Percentiles rank a stretch among this genome's conserved stretches.
These are phyloP conservation scores for Trachops cirrhosus DNA, from an alignment of 2,797 vertebrate genomes.

Conservation along the genomic window DNA sequence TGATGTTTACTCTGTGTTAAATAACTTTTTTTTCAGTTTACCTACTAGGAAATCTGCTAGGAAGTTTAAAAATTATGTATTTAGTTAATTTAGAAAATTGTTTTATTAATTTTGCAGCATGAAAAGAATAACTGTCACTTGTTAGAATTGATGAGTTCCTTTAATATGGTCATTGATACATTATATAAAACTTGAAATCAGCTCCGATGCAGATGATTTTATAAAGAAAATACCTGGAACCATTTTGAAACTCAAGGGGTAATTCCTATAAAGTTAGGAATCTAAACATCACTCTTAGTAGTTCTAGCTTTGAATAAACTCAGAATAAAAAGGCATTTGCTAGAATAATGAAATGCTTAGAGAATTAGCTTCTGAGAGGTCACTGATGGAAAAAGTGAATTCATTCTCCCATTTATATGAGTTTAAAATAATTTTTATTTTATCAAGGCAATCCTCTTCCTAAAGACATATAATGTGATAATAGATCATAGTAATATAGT, in stretches of 20 bases:
- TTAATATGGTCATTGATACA: background rate
- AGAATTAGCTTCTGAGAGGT: constrained; percentile 52
- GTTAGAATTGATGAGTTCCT: background rate
- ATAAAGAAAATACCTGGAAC: background rate
- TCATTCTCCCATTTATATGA: constrained; percentile 5
- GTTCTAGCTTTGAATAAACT: background rate
- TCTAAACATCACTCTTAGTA: constrained; percentile 7
- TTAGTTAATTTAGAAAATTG: background rate
- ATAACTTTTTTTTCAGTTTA: background rate
- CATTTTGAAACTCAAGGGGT: background rate
- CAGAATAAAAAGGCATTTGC: background rate
- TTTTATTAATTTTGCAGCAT: background rate
- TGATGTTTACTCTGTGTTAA: background rate
- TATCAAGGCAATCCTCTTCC: constrained; percentile 52
- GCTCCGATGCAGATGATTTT: background rate
- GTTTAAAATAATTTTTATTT: constrained; percentile 46
- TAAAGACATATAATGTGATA: constrained; percentile 56
- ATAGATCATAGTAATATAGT: constrained; percentile 50
- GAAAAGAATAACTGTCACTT: background rate
- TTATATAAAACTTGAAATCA: background rate
- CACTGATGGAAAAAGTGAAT: constrained; percentile 34
- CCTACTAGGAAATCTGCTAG: background rate
- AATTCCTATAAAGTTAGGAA: background rate
- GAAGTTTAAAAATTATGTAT: background rate
- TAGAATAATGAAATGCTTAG: background rate